Conservation (phyloP, 1,140 invertebrate genomes). For the Lordiphosa stackelbergi region DNA sequence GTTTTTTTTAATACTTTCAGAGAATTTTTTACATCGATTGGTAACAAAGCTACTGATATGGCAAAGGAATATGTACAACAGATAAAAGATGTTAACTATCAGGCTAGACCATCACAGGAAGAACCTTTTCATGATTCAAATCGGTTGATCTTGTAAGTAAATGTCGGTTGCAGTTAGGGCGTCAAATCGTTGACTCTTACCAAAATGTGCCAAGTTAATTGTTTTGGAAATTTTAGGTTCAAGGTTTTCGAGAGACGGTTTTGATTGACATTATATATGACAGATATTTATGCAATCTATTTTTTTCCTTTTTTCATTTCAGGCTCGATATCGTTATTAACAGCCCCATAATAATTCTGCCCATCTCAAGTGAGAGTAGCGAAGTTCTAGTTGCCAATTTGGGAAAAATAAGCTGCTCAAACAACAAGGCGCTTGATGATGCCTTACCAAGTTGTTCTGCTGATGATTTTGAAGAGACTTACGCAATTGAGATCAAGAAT, state of each 20-base stretch:
- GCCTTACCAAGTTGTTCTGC: conserved; percentile 6
- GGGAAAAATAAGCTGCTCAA: conserved; percentile 87
- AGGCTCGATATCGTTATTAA: conserved; percentile 87
- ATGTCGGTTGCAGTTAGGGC: too few relatives aligned
- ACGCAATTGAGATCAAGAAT: conserved; percentile 83
- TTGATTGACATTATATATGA: too few relatives aligned
- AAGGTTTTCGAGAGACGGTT: too few relatives aligned
- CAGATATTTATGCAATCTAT: too few relatives aligned
- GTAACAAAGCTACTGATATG: conserved; percentile 94
- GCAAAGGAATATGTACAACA: conserved; percentile 92
- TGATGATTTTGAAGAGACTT: conserved; percentile 37
- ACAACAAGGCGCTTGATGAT: conserved; percentile 74
- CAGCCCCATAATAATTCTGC: conserved; percentile 93
- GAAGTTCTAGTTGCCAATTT: conserved; percentile 95
- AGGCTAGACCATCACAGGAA: conserved; percentile 26
- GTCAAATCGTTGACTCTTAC: too few relatives aligned
- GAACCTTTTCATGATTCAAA: conserved; percentile 34
- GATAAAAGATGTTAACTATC: conserved; percentile 72
- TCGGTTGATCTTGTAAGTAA: conserved; percentile 33
- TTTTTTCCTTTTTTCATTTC: conserved; percentile 11
- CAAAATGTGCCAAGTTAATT: too few relatives aligned
- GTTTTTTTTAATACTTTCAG: conserved; percentile 78
- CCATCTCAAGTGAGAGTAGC: conserved; percentile 85
- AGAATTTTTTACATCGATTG: conserved; percentile 89
- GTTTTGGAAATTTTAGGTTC: too few relatives aligned